Percentiles rank a stretch among this genome's conserved stretches.
These are phyloP conservation scores for Erythrolamprus reginae DNA, from an alignment of 2,113 vertebrate genomes.

Conservation along the genomic window DNA sequence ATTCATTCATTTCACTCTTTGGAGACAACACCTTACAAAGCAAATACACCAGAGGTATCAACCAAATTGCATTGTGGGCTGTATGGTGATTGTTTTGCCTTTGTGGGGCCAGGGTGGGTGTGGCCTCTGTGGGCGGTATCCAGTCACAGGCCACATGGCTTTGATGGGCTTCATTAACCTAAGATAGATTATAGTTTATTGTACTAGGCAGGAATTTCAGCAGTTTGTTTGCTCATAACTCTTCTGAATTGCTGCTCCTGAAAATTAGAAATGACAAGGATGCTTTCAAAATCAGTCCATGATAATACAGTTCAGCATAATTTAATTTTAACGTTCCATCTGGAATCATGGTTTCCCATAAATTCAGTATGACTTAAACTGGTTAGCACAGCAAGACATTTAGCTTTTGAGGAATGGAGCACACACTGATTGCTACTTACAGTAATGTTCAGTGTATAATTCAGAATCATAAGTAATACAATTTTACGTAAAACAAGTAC, in stretches of 20 bases:
- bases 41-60: neutral
- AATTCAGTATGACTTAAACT: neutral
- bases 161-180: no score
- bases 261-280: neutral
- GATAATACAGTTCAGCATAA: neutral
- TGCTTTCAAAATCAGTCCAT: neutral
- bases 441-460: neutral
- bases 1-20: neutral
- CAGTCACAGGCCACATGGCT: no score
- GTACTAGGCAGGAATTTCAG: neutral
- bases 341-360: neutral
- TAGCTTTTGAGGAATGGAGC: neutral
- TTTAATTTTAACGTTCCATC: neutral
- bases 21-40: neutral
- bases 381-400: neutral
- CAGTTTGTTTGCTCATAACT: neutral
- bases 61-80: rapidly evolving
- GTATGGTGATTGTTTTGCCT: no score
- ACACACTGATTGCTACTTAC: neutral
- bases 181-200: neutral
- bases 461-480: neutral
- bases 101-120: no score
- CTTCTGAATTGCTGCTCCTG: neutral
- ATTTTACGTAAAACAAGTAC: neutral
- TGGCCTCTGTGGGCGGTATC: no score